phyloP scores from a whole-genome alignment of 2,797 vertebrate species.

The Taeniopygia guttata region DNA sequence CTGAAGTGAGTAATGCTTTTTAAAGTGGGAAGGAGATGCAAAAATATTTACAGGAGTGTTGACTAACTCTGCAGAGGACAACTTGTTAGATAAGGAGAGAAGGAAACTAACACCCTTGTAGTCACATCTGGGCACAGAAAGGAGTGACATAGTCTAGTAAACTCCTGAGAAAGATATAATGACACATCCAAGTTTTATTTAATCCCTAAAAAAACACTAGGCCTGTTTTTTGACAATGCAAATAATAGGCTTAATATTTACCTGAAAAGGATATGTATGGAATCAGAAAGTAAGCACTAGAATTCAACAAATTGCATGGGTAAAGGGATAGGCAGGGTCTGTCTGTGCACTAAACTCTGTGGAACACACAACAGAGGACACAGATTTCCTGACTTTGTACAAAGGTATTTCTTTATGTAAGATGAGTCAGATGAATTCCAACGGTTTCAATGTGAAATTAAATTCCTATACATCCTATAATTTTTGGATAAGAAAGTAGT shows the following conservation, averaged over 20 bases:
- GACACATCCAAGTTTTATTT: background rate
- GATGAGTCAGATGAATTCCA: background rate
- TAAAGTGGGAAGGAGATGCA: background rate
- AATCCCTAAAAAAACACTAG: background rate
- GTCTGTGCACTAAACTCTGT: background rate
- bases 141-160: background rate
- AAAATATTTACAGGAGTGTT: background rate
- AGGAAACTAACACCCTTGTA: background rate
- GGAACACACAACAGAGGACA: background rate
- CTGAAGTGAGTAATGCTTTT: background rate
- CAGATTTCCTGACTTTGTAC: background rate
- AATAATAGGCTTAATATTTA: background rate
- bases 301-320: background rate
- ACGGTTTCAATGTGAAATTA: background rate
- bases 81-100: background rate
- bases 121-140: background rate
- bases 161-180: background rate
- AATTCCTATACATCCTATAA: background rate
- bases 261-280: background rate
- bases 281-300: background rate
- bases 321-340: background rate
- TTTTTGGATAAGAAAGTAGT: background rate
- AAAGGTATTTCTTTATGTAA: background rate
- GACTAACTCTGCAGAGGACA: background rate
- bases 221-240: background rate